Percentiles rank a stretch among this genome's conserved stretches.
Conservation (phyloP, 2,113 vertebrate genomes). For the Aphyosemion australe region DNA sequence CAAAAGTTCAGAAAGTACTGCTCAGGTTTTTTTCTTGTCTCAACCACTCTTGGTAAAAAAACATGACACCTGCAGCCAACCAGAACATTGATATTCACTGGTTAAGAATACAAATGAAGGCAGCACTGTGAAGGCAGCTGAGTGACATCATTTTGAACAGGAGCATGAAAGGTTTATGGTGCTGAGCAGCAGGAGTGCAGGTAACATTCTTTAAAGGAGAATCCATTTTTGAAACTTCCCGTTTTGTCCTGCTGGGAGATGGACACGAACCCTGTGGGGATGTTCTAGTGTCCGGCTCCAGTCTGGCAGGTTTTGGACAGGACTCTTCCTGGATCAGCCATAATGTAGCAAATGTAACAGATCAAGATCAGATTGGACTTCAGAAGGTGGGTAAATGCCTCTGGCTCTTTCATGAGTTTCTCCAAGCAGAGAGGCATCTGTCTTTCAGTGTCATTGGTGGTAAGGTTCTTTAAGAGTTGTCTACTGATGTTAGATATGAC, state of each 20-base stretch:
- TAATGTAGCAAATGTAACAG: too few relatives aligned
- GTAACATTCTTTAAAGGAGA: slow-evolving; percentile 12
- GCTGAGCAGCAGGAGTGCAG: neutral
- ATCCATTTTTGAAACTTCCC: neutral
- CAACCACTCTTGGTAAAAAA: neutral
- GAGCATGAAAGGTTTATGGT: slow-evolving; percentile 25
- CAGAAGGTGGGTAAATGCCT: neutral
- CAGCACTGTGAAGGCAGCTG: slow-evolving; percentile 16
- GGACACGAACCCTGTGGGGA: neutral
- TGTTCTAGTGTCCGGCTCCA: neutral
- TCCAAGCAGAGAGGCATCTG: neutral
- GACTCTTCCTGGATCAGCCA: neutral
- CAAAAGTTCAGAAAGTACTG: slow-evolving; percentile 38
- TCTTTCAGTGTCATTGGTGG: neutral
- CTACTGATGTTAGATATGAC: neutral
- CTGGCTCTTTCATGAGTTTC: neutral
- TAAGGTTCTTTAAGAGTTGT: neutral
- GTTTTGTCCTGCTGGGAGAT: neutral
- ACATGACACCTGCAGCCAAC: slow-evolving; percentile 29
- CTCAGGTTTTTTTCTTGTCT: slow-evolving; percentile 35
- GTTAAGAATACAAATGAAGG: slow-evolving; percentile 51
- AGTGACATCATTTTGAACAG: slow-evolving; percentile 26
- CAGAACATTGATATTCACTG: slow-evolving; percentile 28
- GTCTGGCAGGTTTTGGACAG: neutral
- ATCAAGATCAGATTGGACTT: neutral